Evolutionary conservation across 2,797 vertebrate species (phyloP).

Genomic region (Coreius guichenoti): DNA sequence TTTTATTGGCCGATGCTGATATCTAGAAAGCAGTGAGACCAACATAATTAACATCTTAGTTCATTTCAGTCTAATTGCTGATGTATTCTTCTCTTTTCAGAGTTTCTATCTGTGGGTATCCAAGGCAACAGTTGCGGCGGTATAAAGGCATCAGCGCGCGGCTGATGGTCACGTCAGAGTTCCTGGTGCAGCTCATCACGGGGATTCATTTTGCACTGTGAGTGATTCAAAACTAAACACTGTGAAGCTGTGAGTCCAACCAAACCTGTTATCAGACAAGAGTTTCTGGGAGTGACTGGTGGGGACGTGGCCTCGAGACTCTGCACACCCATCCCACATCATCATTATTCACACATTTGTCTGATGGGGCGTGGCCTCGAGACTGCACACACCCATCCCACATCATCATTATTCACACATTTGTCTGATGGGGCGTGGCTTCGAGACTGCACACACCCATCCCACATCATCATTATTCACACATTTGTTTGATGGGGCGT

Average conservation of each 20-base stretch:
- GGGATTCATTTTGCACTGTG: slow-evolving; percentile 98
- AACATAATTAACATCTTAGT: background rate
- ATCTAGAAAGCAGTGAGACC: background rate
- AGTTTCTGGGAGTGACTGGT: background rate
- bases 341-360: background rate
- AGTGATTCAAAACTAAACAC: slow-evolving; percentile 69
- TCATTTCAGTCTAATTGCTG: background rate
- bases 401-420: no score
- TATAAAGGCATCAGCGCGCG: slow-evolving; percentile 90
- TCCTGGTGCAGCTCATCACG: slow-evolving; percentile 97
- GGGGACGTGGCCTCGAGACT: background rate
- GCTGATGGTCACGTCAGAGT: slow-evolving; percentile 93
- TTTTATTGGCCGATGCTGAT: background rate
- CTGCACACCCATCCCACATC: no score
- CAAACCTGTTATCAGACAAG: background rate
- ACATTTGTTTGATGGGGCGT: no score
- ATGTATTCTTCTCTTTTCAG: slow-evolving; percentile 68
- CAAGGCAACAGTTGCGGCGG: slow-evolving; percentile 91
- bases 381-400: background rate
- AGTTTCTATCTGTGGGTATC: slow-evolving; percentile 95
- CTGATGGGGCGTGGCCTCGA: background rate
- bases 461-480: no score
- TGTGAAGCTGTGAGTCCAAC: background rate
- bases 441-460: no score
- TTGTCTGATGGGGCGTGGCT: no score